Base-by-base conservation (phyloP, 2,113 vertebrate genomes). In the Brachyhypopomus occidentalis region DNA sequence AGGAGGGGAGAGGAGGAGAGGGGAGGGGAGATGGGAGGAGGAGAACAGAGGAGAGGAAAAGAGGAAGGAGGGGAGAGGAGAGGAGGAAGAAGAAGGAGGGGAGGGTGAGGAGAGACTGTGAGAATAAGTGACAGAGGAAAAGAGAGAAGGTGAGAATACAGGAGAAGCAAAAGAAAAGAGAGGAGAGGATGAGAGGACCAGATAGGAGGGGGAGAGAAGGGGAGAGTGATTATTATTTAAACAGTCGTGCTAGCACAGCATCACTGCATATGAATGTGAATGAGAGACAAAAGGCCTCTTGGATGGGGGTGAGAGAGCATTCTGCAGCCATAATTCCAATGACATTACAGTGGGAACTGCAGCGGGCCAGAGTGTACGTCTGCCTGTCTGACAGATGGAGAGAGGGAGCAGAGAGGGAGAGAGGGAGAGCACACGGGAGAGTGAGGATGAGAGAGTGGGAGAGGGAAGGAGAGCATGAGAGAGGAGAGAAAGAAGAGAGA, bases 181-280 rank as follows among this genome's bases (percentile, higher is more conserved):
- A 5, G 38, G 30, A 22, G 25, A 23, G 20, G 17, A 16, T 22
- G 14, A 25, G 75, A 30, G 3, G 59, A 36, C 5, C 9, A 66
- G 22, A 66, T 56, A 60, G 38, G 62, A 0, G 9, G 19, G 19
- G 64, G 22, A 66, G 66, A 60, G 38, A 48, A 0, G 9, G 19
- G 19, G 64, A 41, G 30, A 81, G 66, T 76, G 63, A 79, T 77
- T 80, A 77, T 85, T 85, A 83, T 85, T 85, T 83, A 85, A 85
- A 80, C 84, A 83, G 77, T 80, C 38, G 27, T 73, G 67, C 78
- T 74, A 76, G 72, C 38, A 36, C 14, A 59, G 84, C 69, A 80
- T 72, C 34, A 38, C 70, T 77, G 77, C 77, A 85, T 83, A 69
- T 75, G 16, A 79, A 84, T 84, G 64, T 80, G 67, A 48, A 73